phyloP scores from a whole-genome alignment of 1,140 invertebrate genomes.

The Drosophila lini region DNA sequence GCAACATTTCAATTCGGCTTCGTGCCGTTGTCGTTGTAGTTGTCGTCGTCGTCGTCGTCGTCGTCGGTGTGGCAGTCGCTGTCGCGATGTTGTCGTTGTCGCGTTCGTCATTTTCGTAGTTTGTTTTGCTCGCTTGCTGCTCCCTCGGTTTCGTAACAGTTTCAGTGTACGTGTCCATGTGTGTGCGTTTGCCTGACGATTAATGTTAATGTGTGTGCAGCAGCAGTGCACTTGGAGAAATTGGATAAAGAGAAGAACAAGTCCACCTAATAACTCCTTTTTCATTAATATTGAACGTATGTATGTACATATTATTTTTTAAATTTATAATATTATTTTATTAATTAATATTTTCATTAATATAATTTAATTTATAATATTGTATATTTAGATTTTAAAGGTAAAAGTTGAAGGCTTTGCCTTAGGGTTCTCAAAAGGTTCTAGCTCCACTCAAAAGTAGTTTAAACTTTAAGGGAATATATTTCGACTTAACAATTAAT shows the following conservation, averaged over 20 bases:
- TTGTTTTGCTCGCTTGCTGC: constrained; percentile 45
- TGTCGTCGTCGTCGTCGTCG: constrained; percentile 24
- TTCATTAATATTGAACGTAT: too few species aligned
- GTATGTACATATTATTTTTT: not conserved
- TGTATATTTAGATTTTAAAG: too few species aligned
- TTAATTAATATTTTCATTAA: not conserved
- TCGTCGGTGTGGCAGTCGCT: constrained; percentile 15
- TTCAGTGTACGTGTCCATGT: constrained; percentile 21
- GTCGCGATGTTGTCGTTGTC: constrained; percentile 31
- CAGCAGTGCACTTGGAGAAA: constrained; percentile 8
- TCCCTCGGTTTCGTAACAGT: constrained; percentile 52
- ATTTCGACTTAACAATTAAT: too few species aligned
- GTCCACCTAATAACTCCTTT: not conserved
- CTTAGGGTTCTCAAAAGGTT: not conserved
- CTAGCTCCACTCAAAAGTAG: too few species aligned
- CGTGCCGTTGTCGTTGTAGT: constrained; percentile 25
- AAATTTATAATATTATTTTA: not conserved
- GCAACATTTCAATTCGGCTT: constrained; percentile 77
- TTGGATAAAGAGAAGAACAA: not conserved
- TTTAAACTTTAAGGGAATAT: too few species aligned
- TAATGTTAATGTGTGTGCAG: constrained; percentile 58
- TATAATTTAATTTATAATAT: too few species aligned
- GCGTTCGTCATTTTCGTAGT: constrained; percentile 47
- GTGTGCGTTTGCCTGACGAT: constrained; percentile 43
- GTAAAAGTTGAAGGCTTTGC: too few species aligned